Evolutionary conservation across 2,113 vertebrate species (phyloP), one percentile per base, ranked within the genome.

Genomic region (Lophius piscatorius): DNA sequence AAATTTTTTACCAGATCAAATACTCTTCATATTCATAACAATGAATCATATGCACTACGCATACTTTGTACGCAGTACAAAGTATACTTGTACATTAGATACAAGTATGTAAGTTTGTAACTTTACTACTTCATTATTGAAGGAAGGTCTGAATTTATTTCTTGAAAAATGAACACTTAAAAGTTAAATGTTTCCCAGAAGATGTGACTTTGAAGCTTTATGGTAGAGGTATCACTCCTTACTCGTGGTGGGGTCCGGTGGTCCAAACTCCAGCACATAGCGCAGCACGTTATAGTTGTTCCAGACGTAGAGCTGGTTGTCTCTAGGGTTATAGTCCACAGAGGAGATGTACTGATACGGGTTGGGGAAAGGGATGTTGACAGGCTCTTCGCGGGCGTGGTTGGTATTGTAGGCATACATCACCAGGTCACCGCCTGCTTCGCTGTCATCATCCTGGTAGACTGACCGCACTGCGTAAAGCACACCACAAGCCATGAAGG

Each of bases 291-390:
- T 96, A 23, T 95, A 95, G 86, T 98, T 98, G 90, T 98, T 98
- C 96, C 96, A 98, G 18, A 98, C 95, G 12, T 98, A 98, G 0
- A 98, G 94, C 76, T 96, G 95, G 83, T 97, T 96, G 89, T 98
- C 96, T 0, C 96, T 90, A 2, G 96, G 96, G 79, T 98, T 98
- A 91, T 98, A 98, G 71, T 93, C 95, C 20, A 97, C 93, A 0
- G 96, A 98, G 10, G 96, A 96, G 23, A 98, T 92, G 35, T 94
- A 98, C 87, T 95, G 95, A 83, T 98, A 98, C 0, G 96, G 96
- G 84, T 98, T 98, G 41, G 96, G 96, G 83, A 98, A 98, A 34
- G 94, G 71, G 49, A 98, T 87, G 81, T 89, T 88, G 41, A 93
- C 84, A 0, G 92, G 90, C 49, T 93, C 91, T 38, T 96, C 96